Evolutionary conservation across 2,113 vertebrate species (phyloP), one percentile per base, ranked within the genome.

Genomic region (Urocynchramus pylzowi): DNA sequence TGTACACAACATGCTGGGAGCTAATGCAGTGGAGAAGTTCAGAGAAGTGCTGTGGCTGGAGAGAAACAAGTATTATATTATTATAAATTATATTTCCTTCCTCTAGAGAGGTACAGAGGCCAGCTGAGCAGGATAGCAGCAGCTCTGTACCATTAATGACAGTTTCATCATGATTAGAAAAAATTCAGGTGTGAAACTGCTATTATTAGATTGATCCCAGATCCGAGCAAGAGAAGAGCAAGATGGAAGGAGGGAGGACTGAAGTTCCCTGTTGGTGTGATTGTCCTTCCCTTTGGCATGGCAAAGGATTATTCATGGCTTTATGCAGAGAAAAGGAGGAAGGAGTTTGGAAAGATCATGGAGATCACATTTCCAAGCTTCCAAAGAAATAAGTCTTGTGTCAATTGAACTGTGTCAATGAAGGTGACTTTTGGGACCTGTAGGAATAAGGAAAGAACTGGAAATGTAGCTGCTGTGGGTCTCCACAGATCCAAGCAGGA

Each of bases 21-120:
- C 76, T 91, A 70, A 84, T 65, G 83, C 93, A 95, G 52, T 75
- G 30, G 82, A 84, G 88, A 94, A 76, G 65, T 70, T 95, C 91
- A 89, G 67, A 97, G 90, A 96, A 88, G 82, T 84, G 33, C 33
- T 71, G 26, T 60, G n/a, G 41, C 60, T 97, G 79, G 59, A 37
- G 33, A 64, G 53, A 23, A 89, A n/a, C 76, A 71, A 84, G 11
- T 35, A n/a, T 33, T 23, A 8, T 15, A 16, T 30, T 28, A 23
- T 64, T 23, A 28, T 28, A 41, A 68, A 60, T 91, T 69, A 35
- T 76, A 57, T 45, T 92, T 84, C 14, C 37, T 79, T 94, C 30
- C 84, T 95, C 68, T 30, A 57, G 30, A 86, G 57, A 65, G 56
- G 20, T 22, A 28, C 74, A 83, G 67, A 85, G 64, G 28, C 59